Evolutionary conservation across 2,888 invertebrate species (phyloP).

Genomic region (Campaea margaritaria): DNA sequence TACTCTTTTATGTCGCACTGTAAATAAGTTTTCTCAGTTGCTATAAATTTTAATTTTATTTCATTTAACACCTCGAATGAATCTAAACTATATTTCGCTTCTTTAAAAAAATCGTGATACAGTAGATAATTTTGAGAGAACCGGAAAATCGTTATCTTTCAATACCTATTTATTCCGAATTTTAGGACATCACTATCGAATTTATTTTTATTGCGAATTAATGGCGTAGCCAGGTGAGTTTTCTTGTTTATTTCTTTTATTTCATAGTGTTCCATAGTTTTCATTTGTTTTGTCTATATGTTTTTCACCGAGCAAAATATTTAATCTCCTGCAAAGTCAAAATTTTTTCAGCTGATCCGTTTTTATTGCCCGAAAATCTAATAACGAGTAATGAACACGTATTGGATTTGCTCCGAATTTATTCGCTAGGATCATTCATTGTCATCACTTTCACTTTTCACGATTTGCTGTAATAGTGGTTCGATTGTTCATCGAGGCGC

Average conservation of each 20-base stretch:
- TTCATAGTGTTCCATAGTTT: slow-evolving; percentile 80
- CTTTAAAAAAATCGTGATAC: too few relatives aligned
- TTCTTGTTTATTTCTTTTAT: slow-evolving; percentile 84
- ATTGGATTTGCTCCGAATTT: slow-evolving; percentile 84
- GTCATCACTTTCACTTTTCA: slow-evolving; percentile 85
- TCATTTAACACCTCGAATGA: too few relatives aligned
- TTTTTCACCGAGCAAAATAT: slow-evolving; percentile 81
- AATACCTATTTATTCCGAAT: slow-evolving; percentile 8
- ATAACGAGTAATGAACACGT: slow-evolving; percentile 84
- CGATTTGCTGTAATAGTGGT: slow-evolving; percentile 76
- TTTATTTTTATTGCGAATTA: slow-evolving; percentile 85
- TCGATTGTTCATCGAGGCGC: slow-evolving; percentile 71
- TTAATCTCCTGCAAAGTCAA: slow-evolving; percentile 77
- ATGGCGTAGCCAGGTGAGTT: slow-evolving; percentile 86
- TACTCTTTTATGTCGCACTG: too few relatives aligned
- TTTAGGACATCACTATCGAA: slow-evolving; percentile 40
- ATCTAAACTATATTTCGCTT: too few relatives aligned
- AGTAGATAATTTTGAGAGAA: too few relatives aligned
- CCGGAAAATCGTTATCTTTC: too few relatives aligned
- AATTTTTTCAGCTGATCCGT: slow-evolving; percentile 78
- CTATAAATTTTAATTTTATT: too few relatives aligned
- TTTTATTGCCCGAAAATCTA: slow-evolving; percentile 77
- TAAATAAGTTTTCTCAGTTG: too few relatives aligned
- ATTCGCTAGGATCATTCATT: slow-evolving; percentile 83
- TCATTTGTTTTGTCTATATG: slow-evolving; percentile 84